Base-by-base conservation (phyloP, 2,113 vertebrate genomes). In the Hylia prasina region DNA sequence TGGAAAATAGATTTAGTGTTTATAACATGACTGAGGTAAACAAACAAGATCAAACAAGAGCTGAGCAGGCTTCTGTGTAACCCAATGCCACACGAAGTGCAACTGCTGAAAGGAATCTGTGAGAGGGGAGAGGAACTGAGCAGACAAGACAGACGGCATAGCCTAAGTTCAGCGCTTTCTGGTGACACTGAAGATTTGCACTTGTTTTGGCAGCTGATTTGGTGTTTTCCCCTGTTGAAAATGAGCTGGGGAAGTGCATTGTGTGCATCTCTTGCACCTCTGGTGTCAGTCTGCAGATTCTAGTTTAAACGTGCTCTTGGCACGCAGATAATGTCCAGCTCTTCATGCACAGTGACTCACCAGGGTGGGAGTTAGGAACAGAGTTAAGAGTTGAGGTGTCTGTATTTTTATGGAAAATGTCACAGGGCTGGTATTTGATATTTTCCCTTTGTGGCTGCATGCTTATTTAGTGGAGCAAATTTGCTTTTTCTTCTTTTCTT, bases 41-140 rank as follows among this genome's bases (percentile, higher is more conserved):
- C 87, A 95, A 96, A 93, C 82, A 96, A 92, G 91, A 92, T 95
- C 76, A 82, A 82, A 87, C 95, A 94, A 76, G 93, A 90, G 58
- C 78, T 92, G 51, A 79, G 71, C 88, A 94, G 84, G 90, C 77
- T 77, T 93, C 68, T 95, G 57, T 93, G 95, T 95, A 97, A 95
- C 82, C 11, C 2, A 73, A 95, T 78, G 87, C 80, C 86, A 70
- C 54, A 18, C 47, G 56, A 92, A 91, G 56, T 95, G 45, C 68
- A 81, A 63, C 75, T 93, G 92, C 95, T 93, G 93, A 65, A 84
- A 87, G 85, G 73, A 47, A 80, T 91, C 79, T 94, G 64, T 50
- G 73, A 78, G 73, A 81, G 71, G 73, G 69, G 84, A 90, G 70
- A 71, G 0, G 3, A 75, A 73, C 66, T 57, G 82, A 94, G 90